These are phyloP conservation scores for Paguma larvata DNA, from an alignment of 2,797 vertebrate species.

Conservation along the genomic window DNA sequence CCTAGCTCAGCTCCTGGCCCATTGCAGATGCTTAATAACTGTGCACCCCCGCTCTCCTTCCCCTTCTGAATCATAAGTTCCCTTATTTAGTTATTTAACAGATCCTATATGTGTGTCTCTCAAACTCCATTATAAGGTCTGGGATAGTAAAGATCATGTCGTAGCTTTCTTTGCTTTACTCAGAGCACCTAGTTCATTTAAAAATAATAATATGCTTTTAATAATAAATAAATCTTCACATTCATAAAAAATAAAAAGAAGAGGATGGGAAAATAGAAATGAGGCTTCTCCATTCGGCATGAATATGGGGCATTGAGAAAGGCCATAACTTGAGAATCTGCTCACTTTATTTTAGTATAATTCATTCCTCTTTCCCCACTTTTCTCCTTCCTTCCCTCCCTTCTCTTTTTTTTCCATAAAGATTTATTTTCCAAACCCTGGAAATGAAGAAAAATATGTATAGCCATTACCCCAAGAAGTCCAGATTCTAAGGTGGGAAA, in stretches of 20 bases:
- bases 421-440: constrained; percentile 41
- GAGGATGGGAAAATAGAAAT: neutral
- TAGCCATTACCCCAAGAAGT: neutral
- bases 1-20: neutral
- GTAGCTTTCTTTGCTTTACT: neutral
- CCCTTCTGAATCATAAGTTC: neutral
- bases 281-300: constrained; percentile 2
- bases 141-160: constrained; percentile 17
- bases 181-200: constrained; percentile 45
- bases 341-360: constrained; percentile 55
- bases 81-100: constrained; percentile 31
- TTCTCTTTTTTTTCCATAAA: constrained; percentile 11
- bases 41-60: neutral
- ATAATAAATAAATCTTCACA: constrained; percentile 67
- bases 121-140: constrained; percentile 58
- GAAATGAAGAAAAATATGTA: constrained; percentile 42
- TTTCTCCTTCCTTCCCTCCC: neutral
- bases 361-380: neutral
- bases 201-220: constrained; percentile 62
- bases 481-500: neutral
- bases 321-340: neutral
- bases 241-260: constrained; percentile 56
- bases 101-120: constrained; percentile 10
- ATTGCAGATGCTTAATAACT: neutral
- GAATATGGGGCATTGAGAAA: constrained; percentile 8